Evolutionary conservation across 2,888 invertebrate species (phyloP).

Genomic region (Ramazzottius varieornatus): DNA sequence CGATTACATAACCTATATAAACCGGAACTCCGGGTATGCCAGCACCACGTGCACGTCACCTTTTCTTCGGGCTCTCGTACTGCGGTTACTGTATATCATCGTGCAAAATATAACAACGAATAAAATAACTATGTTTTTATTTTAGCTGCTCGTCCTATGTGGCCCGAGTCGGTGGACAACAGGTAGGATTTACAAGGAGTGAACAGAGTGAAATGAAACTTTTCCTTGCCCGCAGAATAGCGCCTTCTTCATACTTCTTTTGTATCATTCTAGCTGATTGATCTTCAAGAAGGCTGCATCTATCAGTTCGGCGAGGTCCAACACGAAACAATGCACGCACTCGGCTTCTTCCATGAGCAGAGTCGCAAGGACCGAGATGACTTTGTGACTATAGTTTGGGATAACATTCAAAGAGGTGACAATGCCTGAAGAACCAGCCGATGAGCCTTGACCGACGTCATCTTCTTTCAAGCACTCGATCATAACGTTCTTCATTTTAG

Average conservation of each 20-base stretch:
- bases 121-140: too few species aligned
- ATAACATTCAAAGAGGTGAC: slow-evolving; percentile 13
- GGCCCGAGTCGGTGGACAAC: background rate
- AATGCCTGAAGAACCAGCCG: background rate
- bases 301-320: slow-evolving; percentile 16
- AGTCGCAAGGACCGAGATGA: slow-evolving; percentile 17
- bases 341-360: slow-evolving; percentile 21
- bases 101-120: too few species aligned
- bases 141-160: background rate
- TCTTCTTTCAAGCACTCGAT: background rate
- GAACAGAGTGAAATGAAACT: too few species aligned
- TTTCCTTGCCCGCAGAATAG: too few species aligned
- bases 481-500: background rate
- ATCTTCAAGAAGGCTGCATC: background rate
- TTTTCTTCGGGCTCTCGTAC: too few species aligned
- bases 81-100: too few species aligned
- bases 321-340: slow-evolving; percentile 20
- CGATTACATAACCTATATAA: slow-evolving; percentile 11
- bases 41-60: too few species aligned
- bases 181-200: too few species aligned
- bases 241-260: too few species aligned
- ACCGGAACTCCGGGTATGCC: background rate
- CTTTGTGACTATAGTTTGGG: slow-evolving; percentile 14
- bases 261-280: too few species aligned
- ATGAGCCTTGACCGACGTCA: background rate